A percentile compares a stretch with the other conserved stretches of the same genome.
phyloP scores from a whole-genome alignment of 2,113 vertebrate species.

The Eclectus roratus region DNA sequence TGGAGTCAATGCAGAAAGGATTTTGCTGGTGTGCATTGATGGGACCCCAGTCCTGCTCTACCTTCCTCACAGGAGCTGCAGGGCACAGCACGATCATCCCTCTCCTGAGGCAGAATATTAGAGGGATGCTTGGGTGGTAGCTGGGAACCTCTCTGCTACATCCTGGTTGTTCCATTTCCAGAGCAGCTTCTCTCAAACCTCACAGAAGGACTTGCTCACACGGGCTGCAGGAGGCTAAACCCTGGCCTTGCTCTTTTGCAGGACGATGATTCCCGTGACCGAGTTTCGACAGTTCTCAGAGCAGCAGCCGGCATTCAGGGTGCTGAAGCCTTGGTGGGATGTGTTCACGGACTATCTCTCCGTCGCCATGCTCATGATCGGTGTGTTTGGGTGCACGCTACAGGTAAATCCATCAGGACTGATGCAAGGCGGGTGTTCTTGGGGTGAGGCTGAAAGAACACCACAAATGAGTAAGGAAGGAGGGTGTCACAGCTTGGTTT shows the following conservation, averaged over 20 bases:
- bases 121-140: not conserved
- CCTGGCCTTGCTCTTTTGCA: constrained; percentile 51
- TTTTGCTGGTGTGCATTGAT: not conserved
- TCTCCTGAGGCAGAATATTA: not conserved
- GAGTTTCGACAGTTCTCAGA: constrained; percentile 98
- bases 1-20: not conserved
- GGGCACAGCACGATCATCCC: not conserved
- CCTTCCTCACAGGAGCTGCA: not conserved
- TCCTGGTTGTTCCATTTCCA: not conserved
- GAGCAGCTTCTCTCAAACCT: not conserved
- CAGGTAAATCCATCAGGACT: constrained; percentile 77
- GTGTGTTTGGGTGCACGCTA: constrained; percentile 94
- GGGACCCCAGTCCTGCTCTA: not conserved
- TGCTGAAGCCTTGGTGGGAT: constrained; percentile 99
- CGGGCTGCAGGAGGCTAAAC: not conserved
- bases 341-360: constrained; percentile 97
- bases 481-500: not conserved
- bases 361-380: constrained; percentile 98
- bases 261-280: constrained; percentile 96
- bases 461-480: not conserved
- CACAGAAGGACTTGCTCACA: not conserved
- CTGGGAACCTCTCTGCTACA: not conserved
- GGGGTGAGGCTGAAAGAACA: not conserved
- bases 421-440: rapidly evolving
- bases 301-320: constrained; percentile 95